Conservation (phyloP, 2,888 invertebrate genomes). For the Drosophila bunnanda region DNA sequence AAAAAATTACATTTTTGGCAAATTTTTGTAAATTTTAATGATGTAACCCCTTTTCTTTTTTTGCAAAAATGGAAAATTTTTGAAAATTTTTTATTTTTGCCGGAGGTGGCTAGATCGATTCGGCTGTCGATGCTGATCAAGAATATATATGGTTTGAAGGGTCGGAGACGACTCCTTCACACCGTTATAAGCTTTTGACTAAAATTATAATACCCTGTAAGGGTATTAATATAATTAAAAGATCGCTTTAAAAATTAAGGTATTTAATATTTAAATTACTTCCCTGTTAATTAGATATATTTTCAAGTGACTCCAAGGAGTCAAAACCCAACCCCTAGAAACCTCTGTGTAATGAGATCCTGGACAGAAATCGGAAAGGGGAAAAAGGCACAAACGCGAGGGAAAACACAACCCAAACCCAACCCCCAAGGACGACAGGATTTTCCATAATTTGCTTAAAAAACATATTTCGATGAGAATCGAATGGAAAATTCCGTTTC, state of each 20-base stretch:
- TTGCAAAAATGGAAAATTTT: too few relatives aligned
- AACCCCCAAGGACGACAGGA: background rate
- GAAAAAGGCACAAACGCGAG: background rate
- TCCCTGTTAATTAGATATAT: background rate
- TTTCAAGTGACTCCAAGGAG: background rate
- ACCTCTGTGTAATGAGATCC: slow-evolving; percentile 14
- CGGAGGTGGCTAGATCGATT: too few relatives aligned
- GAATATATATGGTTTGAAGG: too few relatives aligned
- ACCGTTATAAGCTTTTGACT: too few relatives aligned
- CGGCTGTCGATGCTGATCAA: too few relatives aligned
- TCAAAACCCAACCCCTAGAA: background rate
- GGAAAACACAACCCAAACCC: background rate
- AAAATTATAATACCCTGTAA: too few relatives aligned
- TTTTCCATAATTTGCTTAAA: slow-evolving; percentile 8
- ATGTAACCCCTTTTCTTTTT: too few relatives aligned
- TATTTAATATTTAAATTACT: background rate
- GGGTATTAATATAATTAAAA: too few relatives aligned
- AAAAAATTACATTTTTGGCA: too few relatives aligned
- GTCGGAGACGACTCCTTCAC: too few relatives aligned
- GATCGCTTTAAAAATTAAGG: background rate
- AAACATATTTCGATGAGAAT: slow-evolving; percentile 15
- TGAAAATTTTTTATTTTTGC: too few relatives aligned
- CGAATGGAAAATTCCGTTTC: slow-evolving; percentile 25
- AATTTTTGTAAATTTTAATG: too few relatives aligned
- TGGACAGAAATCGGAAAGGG: background rate